These are phyloP conservation scores for Astyanax mexicanus DNA, from an alignment of 2,797 vertebrate species.

Conservation along the genomic window DNA sequence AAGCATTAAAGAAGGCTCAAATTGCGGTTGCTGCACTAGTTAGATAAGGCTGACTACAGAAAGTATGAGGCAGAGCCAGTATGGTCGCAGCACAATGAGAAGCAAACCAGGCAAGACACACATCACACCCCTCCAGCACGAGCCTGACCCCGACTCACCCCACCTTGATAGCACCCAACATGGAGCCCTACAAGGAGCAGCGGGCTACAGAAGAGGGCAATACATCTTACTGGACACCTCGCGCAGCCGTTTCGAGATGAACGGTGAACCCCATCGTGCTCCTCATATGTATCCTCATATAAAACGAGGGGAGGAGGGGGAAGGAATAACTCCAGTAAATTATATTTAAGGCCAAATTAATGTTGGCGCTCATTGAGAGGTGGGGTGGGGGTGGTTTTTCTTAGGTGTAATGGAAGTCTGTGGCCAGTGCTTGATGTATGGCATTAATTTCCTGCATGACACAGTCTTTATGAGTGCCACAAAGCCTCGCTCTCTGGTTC, in stretches of 20 bases:
- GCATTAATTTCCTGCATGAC: constrained; percentile 84
- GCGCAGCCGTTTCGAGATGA: constrained; percentile 38
- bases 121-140: not conserved
- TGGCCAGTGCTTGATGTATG: constrained; percentile 77
- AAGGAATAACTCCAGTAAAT: constrained; percentile 51
- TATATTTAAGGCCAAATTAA: constrained; percentile 57
- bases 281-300: constrained; percentile 17
- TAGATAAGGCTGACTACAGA: constrained; percentile 28
- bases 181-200: constrained; percentile 3
- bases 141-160: constrained; percentile 21
- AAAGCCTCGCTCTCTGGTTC: constrained; percentile 48
- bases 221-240: constrained; percentile 50
- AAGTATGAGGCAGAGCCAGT: not conserved
- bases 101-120: constrained; percentile 27
- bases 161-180: constrained; percentile 19
- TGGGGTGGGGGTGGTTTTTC: constrained; percentile 40
- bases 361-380: constrained; percentile 42
- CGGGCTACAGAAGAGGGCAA: constrained; percentile 20
- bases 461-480: constrained; percentile 78
- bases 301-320: constrained; percentile 1
- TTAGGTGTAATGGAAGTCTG: constrained; percentile 59
- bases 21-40: constrained; percentile 10
- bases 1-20: constrained; percentile 5
- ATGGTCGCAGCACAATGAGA: not conserved
- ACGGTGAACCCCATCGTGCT: constrained; percentile 31